These are phyloP conservation scores for Sweltsa coloradensis DNA, from an alignment of 1,140 invertebrate species.

Conservation along the genomic window DNA sequence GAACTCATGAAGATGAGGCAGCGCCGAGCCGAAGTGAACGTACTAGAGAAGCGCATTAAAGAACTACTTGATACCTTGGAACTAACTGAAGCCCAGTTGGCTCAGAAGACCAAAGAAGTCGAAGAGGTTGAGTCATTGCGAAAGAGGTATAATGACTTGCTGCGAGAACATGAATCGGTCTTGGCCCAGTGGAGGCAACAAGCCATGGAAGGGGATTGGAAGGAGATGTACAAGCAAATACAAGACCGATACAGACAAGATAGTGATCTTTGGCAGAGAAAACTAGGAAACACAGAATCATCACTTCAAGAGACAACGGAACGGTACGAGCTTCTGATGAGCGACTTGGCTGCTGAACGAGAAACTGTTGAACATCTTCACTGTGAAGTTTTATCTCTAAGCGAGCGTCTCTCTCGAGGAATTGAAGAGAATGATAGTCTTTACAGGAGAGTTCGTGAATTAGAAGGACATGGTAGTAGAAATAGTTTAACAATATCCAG, in stretches of 20 bases:
- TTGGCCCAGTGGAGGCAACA: constrained; percentile 11
- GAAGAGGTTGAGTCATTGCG: constrained; percentile 49
- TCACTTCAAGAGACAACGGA: constrained; percentile 47
- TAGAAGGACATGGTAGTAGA: constrained; percentile 42
- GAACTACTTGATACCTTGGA: constrained; percentile 52
- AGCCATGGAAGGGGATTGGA: constrained; percentile 7
- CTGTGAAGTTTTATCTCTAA: constrained; percentile 41
- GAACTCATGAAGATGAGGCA: constrained; percentile 56
- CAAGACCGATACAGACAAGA: constrained; percentile 39
- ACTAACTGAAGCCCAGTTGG: constrained; percentile 56
- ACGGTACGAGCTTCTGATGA: constrained; percentile 44
- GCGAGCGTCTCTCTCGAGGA: constrained; percentile 42
- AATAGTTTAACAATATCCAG: neutral
- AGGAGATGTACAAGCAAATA: constrained; percentile 10
- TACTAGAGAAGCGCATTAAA: constrained; percentile 56
- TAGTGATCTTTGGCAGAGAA: constrained; percentile 49
- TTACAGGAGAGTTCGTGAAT: constrained; percentile 51
- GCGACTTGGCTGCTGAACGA: constrained; percentile 47
- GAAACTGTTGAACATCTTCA: constrained; percentile 36
- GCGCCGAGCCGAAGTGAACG: constrained; percentile 43
- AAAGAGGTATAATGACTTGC: constrained; percentile 24
- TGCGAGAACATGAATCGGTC: constrained; percentile 11
- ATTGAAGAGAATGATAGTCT: constrained; percentile 67
- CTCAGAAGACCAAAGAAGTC: constrained; percentile 49
- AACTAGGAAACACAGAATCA: constrained; percentile 43